A percentile compares a stretch with the other conserved stretches of the same genome.
Evolutionary conservation across 2,888 invertebrate species (phyloP).

Genomic region (Agrotis ipsilon): DNA sequence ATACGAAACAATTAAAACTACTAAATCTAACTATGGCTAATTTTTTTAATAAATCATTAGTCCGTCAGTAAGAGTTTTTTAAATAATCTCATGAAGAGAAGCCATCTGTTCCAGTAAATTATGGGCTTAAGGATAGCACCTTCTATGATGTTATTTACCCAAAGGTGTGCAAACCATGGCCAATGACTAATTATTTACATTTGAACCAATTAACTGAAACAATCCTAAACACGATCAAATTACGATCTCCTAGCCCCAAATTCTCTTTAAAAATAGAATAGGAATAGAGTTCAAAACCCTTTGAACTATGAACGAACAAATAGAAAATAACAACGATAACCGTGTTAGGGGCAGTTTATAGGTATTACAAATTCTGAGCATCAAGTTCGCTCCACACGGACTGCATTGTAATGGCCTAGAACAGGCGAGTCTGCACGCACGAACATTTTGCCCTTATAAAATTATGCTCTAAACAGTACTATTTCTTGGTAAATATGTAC

Average conservation of each 20-base stretch:
- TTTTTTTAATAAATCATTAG: not conserved
- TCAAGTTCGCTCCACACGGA: slow-evolving; percentile 75
- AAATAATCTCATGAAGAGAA: no score
- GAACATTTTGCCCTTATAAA: slow-evolving; percentile 77
- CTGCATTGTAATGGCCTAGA: slow-evolving; percentile 83
- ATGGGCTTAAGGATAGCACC: no score
- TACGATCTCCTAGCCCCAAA: not conserved
- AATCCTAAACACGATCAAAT: slow-evolving; percentile 5
- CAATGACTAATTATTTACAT: slow-evolving; percentile 1
- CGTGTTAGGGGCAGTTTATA: slow-evolving; percentile 76
- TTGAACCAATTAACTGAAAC: slow-evolving; percentile 5
- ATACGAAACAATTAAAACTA: no score
- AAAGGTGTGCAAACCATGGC: slow-evolving; percentile 1
- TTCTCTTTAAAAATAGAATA: not conserved
- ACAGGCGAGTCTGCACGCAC: slow-evolving; percentile 71
- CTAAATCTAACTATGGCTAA: no score
- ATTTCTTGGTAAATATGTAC: slow-evolving; percentile 21
- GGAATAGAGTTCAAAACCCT: slow-evolving; percentile 3
- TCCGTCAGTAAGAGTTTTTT: not conserved
- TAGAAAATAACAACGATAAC: slow-evolving; percentile 66
- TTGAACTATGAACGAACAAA: slow-evolving; percentile 24
- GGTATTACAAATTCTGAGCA: slow-evolving; percentile 82
- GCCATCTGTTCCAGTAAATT: no score
- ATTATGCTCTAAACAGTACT: slow-evolving; percentile 30
- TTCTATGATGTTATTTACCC: no score